Evolutionary conservation across 2,888 invertebrate genomes (phyloP), one percentile per base, ranked within the genome.

Genomic region (Encarsia formosa): DNA sequence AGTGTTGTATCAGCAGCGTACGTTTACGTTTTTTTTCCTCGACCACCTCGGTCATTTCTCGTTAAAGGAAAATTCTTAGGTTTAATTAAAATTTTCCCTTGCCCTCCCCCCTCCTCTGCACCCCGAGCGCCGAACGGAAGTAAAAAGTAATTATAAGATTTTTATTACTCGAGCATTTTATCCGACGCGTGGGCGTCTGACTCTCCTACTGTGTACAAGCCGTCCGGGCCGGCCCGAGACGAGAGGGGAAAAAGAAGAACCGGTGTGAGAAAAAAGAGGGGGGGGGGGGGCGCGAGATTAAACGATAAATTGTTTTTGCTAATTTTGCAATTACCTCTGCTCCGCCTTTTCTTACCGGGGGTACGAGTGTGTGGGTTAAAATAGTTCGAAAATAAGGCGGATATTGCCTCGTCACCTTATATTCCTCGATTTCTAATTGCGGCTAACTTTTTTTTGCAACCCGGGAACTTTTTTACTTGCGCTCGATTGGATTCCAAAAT

Each of bases 71-170:
- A 65, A 65, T 65, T 65, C 67, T 65, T 62, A 61, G 63, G 60
- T 67, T 66, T 67, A 67, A 67, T 66, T 66, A 66, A 67, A 66
- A 67, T 64, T 65, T 61, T 61, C 63, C 63, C 34, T 18, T n/a
- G 6, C 34, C 3, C 6, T 18, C 5, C 13, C 34, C 34, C 34
- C 15, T 13, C 34, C 32, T 5, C n/a, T n/a, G n/a, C n/a, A n/a
- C n/a, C n/a, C 6, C 32, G 5, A 15, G 32, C 15, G 8, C 34
- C 64, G 62, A 65, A 66, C 62, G 61, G 64, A 64, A 61, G 65
- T 65, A 65, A 66, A 65, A 67, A 66, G 66, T 65, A 67, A 67
- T 66, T 67, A 67, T 65, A 66, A 66, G 65, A 65, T 66, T 67
- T 66, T 66, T 67, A 67, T 65, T 64, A 61, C 63, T 26, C 37